Base-by-base conservation (phyloP, 2,113 vertebrate genomes). In the Chascanopsetta lugubris region DNA sequence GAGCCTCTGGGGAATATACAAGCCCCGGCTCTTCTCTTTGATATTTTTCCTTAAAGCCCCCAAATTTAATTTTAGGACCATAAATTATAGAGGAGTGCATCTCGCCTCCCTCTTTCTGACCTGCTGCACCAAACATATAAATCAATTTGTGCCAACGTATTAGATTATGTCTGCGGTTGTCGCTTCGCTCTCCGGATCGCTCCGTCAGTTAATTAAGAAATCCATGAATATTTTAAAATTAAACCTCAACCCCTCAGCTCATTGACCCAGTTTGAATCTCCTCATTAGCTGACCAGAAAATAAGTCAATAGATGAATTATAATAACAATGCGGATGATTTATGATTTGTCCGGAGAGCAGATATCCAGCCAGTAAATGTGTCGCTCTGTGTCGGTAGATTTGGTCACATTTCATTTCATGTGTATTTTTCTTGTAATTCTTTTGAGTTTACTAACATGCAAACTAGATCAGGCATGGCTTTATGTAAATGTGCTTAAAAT, bases 1-100 rank as follows among this genome's bases (percentile, higher is more conserved):
- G 57, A 60, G 63, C 58, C 30, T 77, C 6, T 24, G 43, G 57
- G 77, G n/a, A 58, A 61, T 75, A 82, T 63, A 79, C 50, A 75
- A 34, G 36, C 62, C 73, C 54, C 54, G 73, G 18, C 26, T 61
- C 22, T 38, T 59, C 49, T 11, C 30, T 86, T 78, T 82, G 59
- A 82, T 77, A 32, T 69, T 49, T 66, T 69, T 45, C n/a, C 25
- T 76, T 61, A 62, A 48, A 73, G 15, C 17, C 42, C n/a, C 8
- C 18, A 72, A 47, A 61, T 81, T 71, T 49, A 3, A 71, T 72
- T 78, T 65, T 25, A 49, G 50, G 24, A 49, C 25, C 47, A 21
- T 56, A 46, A 63, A 77, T 79, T 27, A 58, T 65, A 36, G 55
- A 69, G 64, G 11, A 53, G 42, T 0, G 22, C 45, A 18, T 57